Evolutionary conservation across 2,888 invertebrate genomes (phyloP).

Genomic region (Harpalus rufipes): DNA sequence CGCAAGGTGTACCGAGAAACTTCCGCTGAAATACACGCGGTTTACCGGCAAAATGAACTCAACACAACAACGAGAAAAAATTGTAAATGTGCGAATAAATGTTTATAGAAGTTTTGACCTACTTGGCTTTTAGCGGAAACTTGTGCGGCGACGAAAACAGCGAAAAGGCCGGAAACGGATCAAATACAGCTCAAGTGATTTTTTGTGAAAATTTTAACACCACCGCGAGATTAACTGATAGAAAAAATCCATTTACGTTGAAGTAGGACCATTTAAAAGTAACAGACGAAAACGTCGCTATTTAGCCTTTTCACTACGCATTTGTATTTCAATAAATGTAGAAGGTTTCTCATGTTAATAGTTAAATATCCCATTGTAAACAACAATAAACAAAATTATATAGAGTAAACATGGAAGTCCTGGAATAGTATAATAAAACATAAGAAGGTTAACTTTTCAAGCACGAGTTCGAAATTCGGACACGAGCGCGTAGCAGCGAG

Average conservation of each 20-base stretch:
- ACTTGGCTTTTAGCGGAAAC: constrained; percentile 39
- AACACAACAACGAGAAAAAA: constrained; percentile 38
- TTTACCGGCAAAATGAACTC: constrained; percentile 34
- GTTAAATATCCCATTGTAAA: too few species aligned
- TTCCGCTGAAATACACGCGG: constrained; percentile 6
- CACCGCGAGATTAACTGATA: not conserved
- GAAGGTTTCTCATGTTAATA: too few species aligned
- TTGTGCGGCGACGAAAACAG: constrained; percentile 26
- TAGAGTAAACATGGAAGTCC: too few species aligned
- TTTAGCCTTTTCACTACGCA: too few species aligned
- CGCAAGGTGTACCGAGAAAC: constrained; percentile 15
- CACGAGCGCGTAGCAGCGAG: too few species aligned
- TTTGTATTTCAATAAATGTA: too few species aligned
- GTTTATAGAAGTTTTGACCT: constrained; percentile 53
- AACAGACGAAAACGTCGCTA: not conserved
- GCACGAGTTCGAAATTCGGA: too few species aligned
- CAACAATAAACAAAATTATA: too few species aligned
- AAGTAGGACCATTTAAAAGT: not conserved
- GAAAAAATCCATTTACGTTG: constrained; percentile 8
- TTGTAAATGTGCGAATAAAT: constrained; percentile 51
- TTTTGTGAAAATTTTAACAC: constrained; percentile 46
- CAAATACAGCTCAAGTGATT: constrained; percentile 44
- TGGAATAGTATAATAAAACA: too few species aligned
- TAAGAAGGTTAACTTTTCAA: too few species aligned
- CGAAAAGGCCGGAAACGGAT: constrained; percentile 32